These are phyloP conservation scores for Chrosomus eos DNA, from an alignment of 2,797 vertebrate species.

Conservation along the genomic window DNA sequence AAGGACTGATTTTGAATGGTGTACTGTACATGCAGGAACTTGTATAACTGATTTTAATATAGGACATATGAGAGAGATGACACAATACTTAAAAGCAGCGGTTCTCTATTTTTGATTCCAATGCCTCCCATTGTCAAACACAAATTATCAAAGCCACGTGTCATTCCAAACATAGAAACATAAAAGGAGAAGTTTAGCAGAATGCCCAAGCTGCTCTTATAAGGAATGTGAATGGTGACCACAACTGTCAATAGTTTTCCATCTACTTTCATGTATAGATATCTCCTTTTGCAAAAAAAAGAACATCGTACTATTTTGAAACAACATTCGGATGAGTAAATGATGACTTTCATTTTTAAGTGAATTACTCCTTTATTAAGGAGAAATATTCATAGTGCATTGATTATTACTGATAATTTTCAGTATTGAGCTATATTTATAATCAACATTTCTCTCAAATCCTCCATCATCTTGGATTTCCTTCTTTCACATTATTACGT, in stretches of 20 bases:
- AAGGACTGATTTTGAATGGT: background rate
- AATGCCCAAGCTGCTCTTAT: background rate
- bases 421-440: background rate
- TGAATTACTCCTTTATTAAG: background rate
- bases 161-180: background rate
- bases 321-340: background rate
- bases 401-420: background rate
- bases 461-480: background rate
- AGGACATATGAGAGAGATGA: background rate
- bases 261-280: background rate
- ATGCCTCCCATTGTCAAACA: background rate
- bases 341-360: background rate
- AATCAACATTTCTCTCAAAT: background rate
- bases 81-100: background rate
- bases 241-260: background rate
- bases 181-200: background rate
- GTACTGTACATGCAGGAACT: background rate
- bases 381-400: background rate
- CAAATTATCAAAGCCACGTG: background rate
- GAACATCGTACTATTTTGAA: background rate
- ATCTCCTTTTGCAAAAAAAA: background rate
- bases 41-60: background rate
- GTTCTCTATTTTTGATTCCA: background rate
- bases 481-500: background rate
- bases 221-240: background rate